Evolutionary conservation across 2,888 invertebrate genomes (phyloP), one percentile per base, ranked within the genome.

Genomic region (Trimorus sp.): DNA sequence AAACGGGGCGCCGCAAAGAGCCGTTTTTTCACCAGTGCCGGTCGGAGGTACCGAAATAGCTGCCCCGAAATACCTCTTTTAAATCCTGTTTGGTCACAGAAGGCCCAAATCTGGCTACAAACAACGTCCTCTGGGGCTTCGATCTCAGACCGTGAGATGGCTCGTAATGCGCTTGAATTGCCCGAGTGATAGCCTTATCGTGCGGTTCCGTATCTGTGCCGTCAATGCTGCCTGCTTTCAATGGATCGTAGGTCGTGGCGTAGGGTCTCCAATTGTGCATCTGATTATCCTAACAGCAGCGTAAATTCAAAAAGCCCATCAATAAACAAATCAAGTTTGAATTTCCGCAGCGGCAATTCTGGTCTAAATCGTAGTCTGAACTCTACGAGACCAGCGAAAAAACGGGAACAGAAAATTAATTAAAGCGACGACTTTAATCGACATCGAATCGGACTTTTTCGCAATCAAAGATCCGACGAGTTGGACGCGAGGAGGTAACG

Each of bases 201-300:
- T 98, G 98, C 0, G 97, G 96, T 74, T 94, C 94, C 0, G 93
- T 93, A 88, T 97, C 97, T 0, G 97, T 97, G 87, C 97, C 96
- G 92, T 98, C 97, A 60, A 97, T 97, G 74, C 97, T 97, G 7
- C 97, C 97, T 76, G 96, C 95, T 92, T 95, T 95, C 68, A 97
- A 92, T 0, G 97, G 97, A 91, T 97, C 94, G 88, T 97, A 97
- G 12, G 90, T 89, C 16, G 60, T 68, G 15, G 76, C 71, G 15
- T 82, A 77, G 36, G 73, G 75, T 11, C 48, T 68, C 79, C 83
- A 83, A 15, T 69, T 59, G 4, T 69, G 45, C 49, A 58, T n/a
- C 49, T 62, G 63, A 14, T 69, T 68, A 42, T 77, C 69, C 77
- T 77, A 1, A 40, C 11, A 9, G n/a, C 37, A 16, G 2, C 45